Base-by-base conservation (phyloP, 2,797 vertebrate species). In the Epinephelus coioides region DNA sequence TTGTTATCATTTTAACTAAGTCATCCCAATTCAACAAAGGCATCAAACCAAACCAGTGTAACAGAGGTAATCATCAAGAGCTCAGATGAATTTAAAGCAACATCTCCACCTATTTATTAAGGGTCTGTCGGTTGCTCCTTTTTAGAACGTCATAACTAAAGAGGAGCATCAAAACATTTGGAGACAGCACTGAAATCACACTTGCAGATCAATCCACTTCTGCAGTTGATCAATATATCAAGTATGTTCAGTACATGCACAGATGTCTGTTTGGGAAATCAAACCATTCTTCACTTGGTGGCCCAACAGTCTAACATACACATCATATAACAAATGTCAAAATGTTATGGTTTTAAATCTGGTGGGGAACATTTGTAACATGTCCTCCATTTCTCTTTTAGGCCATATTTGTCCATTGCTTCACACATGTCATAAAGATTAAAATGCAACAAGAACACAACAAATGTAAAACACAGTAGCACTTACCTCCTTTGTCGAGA, bases 41-140 rank as follows among this genome's bases (percentile, higher is more conserved):
- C 55, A 60, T 63, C 44, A 49, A 57, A 76, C 11, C 54, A 57
- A 70, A 66, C 13, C 54, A 55, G 67, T 3, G 57, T 17, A 57
- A 46, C 50, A 55, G 51, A 75, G 23, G 46, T 50, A 47, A 65
- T 65, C 23, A 21, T 53, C 53, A 40, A 12, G 7, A 6, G 25
- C 25, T 69, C 2, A 11, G 21, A 3, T 51, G 5, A 15, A n/a
- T 38, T 25, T 25, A 44, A 59, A 64, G 25, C 15, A 60, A n/a
- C 19, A 38, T 27, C n/a, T n/a, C 46, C 15, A 30, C 21, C 19
- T 13, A 11, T 21, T 59, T n/a, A 61, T 23, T 27, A n/a, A 47
- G 9, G 11, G 40, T 43, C 40, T 12, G 40, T 11, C 27, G 3
- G 40, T 10, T 43, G 34, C 34, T 34, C 34, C 34, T 43, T 43